Percentiles rank a stretch among this genome's conserved stretches.
Evolutionary conservation across 2,888 invertebrate species (phyloP).

Genomic region (Temnothorax rugatulus): DNA sequence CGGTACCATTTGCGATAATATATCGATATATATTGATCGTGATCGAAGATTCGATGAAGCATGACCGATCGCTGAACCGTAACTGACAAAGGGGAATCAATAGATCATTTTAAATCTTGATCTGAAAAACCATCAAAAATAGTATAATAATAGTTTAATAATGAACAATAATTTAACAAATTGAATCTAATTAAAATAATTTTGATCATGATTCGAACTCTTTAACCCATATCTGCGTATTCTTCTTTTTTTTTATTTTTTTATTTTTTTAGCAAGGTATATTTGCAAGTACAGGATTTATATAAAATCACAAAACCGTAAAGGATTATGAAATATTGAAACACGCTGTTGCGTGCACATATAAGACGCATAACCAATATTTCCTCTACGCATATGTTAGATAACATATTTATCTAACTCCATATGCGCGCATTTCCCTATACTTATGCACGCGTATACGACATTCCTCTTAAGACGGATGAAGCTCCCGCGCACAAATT

Average conservation of each 20-base stretch:
- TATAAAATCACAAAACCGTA: not conserved
- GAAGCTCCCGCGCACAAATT: constrained; percentile 14
- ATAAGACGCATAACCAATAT: constrained; percentile 10
- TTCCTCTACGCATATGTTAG: not conserved
- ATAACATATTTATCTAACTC: constrained; percentile 38
- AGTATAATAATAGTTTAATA: not conserved
- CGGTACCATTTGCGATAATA: constrained; percentile 46
- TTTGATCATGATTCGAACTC: not conserved
- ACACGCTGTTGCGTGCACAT: not conserved
- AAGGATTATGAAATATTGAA: constrained; percentile 16
- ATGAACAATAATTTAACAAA: not conserved
- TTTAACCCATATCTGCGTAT: not conserved
- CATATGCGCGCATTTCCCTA: not conserved
- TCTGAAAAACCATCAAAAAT: not conserved
- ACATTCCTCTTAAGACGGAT: constrained; percentile 19
- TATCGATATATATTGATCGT: constrained; percentile 40
- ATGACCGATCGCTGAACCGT: constrained; percentile 43
- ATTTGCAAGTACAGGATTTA: not conserved
- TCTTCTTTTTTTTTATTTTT: no score
- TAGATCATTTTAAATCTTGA: constrained; percentile 1
- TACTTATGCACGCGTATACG: not conserved
- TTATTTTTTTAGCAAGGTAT: not conserved
- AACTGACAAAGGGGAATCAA: constrained; percentile 47
- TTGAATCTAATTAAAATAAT: not conserved
- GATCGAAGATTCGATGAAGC: constrained; percentile 63